Base-by-base conservation (phyloP, 2,888 invertebrate genomes). In the Eupeodes luniger region DNA sequence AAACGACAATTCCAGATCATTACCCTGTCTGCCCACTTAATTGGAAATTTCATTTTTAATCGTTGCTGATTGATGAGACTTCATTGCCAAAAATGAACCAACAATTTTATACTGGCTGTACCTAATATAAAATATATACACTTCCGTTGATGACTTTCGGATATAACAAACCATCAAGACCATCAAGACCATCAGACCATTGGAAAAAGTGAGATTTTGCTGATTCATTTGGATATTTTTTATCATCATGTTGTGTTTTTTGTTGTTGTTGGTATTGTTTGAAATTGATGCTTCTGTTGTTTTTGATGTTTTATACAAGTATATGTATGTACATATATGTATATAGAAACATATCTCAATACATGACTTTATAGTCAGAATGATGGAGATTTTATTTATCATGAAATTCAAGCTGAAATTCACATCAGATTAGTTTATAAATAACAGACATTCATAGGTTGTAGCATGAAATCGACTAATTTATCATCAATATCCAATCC, bases 41-140 rank as follows among this genome's bases (percentile, higher is more conserved):
- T 87, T 87, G 87, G 87, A 87, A 83, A 83, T 87, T 83, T 83
- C 77, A 80, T 87, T 87, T 87, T 87, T 87, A 87, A 87, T 87
- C 87, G 80, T 77, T 83, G 67, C 83, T 83, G 87, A 87, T 87
- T 83, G 83, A 87, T 87, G 83, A 80, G 62, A 67, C 83, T 77
- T 77, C 80, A 74, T 77, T 87, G 72, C 74, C 77, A 74, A 77
- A 83, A 76, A 49, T 19, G 40, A 67, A 74, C 57, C 62, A 82
- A 72, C 83, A 87, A 74, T 83, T n/a, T 51, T 40, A 40, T 9
- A 40, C 9, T 40, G 40, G 40, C 5, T 9, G 9, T 7, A 40
- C 40, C 40, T 40, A 40, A 69, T 64, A 75, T 27, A 55, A 51
- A 64, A 64, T 7, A 40, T 40, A 40, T 64, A 40, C 61, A 69